Percentiles rank a stretch among this genome's conserved stretches.
These are phyloP conservation scores for Lymantria dispar DNA, from an alignment of 2,888 invertebrate genomes.

Conservation along the genomic window DNA sequence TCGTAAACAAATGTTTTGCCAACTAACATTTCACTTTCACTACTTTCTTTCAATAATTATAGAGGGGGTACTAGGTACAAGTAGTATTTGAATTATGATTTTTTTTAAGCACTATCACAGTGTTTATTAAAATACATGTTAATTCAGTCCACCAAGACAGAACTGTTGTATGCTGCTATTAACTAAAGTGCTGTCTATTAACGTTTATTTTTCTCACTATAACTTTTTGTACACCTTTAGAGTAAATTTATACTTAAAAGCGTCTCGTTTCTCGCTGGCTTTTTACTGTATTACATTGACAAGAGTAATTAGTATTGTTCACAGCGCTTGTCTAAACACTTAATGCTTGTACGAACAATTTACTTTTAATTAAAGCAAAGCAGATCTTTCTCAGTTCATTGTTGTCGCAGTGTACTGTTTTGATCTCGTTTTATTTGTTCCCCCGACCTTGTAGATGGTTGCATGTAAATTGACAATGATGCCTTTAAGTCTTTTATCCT, in stretches of 20 bases:
- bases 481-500: slow-evolving; percentile 38
- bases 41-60: too few species aligned
- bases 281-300: slow-evolving; percentile 23
- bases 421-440: slow-evolving; percentile 56
- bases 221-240: not conserved
- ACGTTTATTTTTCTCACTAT: not conserved
- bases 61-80: too few species aligned
- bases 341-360: slow-evolving; percentile 49
- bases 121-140: not conserved
- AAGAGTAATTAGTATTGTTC: slow-evolving; percentile 30
- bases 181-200: not conserved
- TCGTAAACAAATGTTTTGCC: too few species aligned
- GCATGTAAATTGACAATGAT: slow-evolving; percentile 48
- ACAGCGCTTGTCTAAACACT: slow-evolving; percentile 31
- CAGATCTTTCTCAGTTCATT: slow-evolving; percentile 50
- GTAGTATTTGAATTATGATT: too few species aligned
- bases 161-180: too few species aligned
- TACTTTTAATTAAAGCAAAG: slow-evolving; percentile 65
- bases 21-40: too few species aligned
- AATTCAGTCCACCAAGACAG: not conserved
- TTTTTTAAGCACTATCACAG: not conserved
- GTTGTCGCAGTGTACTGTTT: slow-evolving; percentile 42
- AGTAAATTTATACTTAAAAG: slow-evolving; percentile 1
- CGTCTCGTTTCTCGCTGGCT: slow-evolving; percentile 9
- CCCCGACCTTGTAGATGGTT: slow-evolving; percentile 42